Evolutionary conservation across 2,113 vertebrate genomes (phyloP).

Genomic region (Oreocharis arfaki): DNA sequence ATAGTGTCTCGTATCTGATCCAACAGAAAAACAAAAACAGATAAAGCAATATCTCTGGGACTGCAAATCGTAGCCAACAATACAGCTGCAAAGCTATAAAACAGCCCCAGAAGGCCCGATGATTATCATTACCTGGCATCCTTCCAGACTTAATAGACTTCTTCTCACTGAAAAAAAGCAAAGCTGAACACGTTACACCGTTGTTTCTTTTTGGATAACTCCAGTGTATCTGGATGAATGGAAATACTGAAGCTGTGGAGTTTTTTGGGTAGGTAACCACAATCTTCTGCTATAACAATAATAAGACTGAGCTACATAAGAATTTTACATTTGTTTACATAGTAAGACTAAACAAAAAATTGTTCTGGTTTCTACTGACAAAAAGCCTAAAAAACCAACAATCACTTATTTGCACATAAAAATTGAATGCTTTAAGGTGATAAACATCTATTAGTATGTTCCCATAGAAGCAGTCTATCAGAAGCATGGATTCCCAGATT

Average conservation of each 20-base stretch:
- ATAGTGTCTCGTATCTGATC: background rate
- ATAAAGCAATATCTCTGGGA: constrained; percentile 15
- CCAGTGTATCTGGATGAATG: background rate
- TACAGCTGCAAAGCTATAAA: constrained; percentile 57
- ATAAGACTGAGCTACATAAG: background rate
- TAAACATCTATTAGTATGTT: background rate
- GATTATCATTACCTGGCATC: constrained; percentile 44
- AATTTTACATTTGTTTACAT: background rate
- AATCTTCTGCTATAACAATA: background rate
- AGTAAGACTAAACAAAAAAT: background rate
- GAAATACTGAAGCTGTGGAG: background rate
- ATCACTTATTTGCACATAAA: background rate
- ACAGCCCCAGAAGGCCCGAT: constrained; percentile 38
- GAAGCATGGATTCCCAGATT: background rate
- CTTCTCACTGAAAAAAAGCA: background rate
- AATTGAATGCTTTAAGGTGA: background rate
- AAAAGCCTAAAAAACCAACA: background rate
- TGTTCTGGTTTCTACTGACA: rapidly evolving
- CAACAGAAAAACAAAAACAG: constrained; percentile 62
- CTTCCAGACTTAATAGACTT: background rate
- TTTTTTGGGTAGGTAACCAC: background rate
- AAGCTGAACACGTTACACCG: background rate
- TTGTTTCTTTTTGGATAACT: background rate
- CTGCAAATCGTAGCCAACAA: background rate
- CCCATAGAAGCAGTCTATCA: background rate